Evolutionary conservation across 35 echinoderm and acorn worm species (phyloP).

Genomic region (Apostichopus japonicus): DNA sequence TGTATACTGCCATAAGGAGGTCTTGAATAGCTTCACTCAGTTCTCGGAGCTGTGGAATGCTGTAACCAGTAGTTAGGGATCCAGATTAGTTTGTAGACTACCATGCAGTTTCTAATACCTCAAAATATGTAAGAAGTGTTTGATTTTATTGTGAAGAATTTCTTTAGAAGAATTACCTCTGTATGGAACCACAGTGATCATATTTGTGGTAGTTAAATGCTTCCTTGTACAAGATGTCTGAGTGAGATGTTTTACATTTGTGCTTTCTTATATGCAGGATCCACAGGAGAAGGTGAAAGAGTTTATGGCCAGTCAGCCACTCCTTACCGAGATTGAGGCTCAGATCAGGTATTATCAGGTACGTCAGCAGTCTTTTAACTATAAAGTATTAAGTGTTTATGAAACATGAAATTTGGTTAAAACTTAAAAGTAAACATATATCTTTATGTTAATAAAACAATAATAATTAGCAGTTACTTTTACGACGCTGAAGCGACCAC

Average conservation of each 20-base stretch:
- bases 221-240: no score
- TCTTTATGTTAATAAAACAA: background rate
- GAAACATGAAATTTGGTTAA: background rate
- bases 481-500: no score
- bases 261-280: slow-evolving; percentile 60
- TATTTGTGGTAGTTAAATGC: no score
- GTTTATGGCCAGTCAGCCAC: slow-evolving; percentile 87
- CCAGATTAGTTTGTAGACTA: background rate
- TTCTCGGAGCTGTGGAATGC: slow-evolving; percentile 90
- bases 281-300: slow-evolving; percentile 92
- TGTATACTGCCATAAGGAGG: slow-evolving; percentile 60
- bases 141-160: no score
- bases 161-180: no score
- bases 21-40: slow-evolving; percentile 79
- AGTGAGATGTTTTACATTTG: background rate
- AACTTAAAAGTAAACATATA: background rate
- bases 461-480: no score
- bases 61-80: slow-evolving; percentile 37
- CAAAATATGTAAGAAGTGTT: no score
- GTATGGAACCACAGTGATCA: no score
- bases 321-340: slow-evolving; percentile 93
- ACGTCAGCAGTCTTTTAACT: background rate
- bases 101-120: background rate
- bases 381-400: background rate
- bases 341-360: slow-evolving; percentile 96